These are phyloP conservation scores for Todiramphus saurophagus DNA, from an alignment of 2,113 vertebrate genomes.

Conservation along the genomic window DNA sequence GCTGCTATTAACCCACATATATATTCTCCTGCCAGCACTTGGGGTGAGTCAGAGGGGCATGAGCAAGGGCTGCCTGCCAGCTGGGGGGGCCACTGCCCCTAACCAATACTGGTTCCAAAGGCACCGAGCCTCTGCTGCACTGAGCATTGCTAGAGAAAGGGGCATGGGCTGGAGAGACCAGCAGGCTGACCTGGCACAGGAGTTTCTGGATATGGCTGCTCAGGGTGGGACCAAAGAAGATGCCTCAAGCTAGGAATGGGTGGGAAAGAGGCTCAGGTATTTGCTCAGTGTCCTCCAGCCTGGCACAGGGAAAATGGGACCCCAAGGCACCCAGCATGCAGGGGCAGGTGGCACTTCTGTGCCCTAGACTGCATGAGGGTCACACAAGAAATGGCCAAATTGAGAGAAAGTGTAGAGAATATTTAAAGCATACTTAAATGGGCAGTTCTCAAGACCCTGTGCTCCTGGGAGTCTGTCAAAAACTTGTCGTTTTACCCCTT, in stretches of 20 bases:
- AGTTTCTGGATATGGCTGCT: background rate
- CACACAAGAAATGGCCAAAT: background rate
- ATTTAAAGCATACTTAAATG: background rate
- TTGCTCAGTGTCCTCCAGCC: background rate
- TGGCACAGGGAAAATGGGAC: background rate
- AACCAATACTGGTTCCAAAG: background rate
- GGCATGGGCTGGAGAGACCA: background rate
- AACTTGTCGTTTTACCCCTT: background rate
- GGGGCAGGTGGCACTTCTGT: accelerated
- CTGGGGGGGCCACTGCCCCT: background rate
- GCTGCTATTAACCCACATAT: accelerated
- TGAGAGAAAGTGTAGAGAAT: background rate
- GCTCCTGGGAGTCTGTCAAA: background rate
- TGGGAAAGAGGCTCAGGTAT: background rate
- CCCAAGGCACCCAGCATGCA: accelerated
- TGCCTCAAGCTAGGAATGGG: accelerated
- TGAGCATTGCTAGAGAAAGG: background rate
- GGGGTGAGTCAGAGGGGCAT: background rate
- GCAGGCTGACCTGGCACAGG: background rate
- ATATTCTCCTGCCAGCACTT: background rate
- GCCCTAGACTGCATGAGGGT: background rate
- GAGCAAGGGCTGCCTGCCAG: background rate
- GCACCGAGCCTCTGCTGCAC: background rate
- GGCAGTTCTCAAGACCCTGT: background rate
- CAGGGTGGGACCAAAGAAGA: accelerated